Conservation (phyloP, 2,797 vertebrate genomes). For the Taenioides sp. region DNA sequence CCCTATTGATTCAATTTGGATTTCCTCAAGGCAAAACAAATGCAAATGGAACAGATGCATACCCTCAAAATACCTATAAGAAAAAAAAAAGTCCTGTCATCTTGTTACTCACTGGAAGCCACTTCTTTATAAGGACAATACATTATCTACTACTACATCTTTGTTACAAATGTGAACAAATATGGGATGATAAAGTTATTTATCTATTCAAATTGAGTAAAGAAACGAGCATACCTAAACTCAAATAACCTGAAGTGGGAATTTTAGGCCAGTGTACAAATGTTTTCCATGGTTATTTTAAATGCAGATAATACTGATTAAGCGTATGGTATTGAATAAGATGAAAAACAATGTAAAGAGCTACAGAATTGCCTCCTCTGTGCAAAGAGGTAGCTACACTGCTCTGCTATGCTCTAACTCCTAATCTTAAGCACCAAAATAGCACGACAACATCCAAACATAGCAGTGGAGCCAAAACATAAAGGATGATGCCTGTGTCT, state of each 20-base stretch:
- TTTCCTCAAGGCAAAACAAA: background rate
- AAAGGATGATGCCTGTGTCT: constrained; percentile 19
- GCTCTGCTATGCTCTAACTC: constrained; percentile 30
- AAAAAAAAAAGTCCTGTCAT: no score
- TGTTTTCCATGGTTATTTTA: background rate
- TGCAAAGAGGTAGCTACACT: constrained; percentile 35
- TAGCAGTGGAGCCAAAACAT: constrained; percentile 36
- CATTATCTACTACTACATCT: no score
- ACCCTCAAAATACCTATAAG: background rate
- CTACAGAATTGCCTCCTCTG: constrained; percentile 21
- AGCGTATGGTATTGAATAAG: background rate
- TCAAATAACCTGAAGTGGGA: no score
- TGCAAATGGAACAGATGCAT: background rate
- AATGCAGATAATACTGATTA: background rate
- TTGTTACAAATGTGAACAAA: no score
- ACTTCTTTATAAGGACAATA: no score
- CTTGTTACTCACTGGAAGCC: no score
- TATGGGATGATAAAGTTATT: no score
- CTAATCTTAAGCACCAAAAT: constrained; percentile 45
- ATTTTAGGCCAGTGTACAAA: background rate
- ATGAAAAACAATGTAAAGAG: constrained; percentile 25
- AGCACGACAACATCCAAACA: constrained; percentile 34
- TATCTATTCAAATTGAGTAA: no score
- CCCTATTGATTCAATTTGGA: background rate
- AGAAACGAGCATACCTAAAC: no score